Percentiles rank a stretch among this genome's conserved stretches.
phyloP scores from a whole-genome alignment of 2,113 vertebrate genomes.

The Otus sunia region DNA sequence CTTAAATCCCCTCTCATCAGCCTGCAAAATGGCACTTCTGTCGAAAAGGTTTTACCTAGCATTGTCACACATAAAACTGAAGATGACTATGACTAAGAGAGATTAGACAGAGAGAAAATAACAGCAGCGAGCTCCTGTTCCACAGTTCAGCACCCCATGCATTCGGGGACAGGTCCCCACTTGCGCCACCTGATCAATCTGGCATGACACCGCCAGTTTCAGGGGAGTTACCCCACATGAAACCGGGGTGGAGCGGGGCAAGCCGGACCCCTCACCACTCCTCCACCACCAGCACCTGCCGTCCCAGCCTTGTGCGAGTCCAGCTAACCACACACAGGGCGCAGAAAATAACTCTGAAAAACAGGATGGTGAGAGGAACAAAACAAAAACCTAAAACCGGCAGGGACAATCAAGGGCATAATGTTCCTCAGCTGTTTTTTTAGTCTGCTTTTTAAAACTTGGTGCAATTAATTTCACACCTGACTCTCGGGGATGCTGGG shows the following conservation, averaged over 20 bases:
- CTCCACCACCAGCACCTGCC: not conserved
- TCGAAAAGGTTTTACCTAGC: slow-evolving; percentile 27
- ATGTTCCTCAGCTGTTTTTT: not conserved
- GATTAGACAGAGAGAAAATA: not conserved
- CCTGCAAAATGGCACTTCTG: slow-evolving; percentile 34
- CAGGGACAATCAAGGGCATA: not conserved
- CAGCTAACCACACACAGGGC: not conserved
- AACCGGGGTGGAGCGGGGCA: accelerated
- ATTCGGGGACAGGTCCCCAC: not conserved
- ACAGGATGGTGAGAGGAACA: not conserved
- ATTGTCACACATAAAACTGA: not conserved
- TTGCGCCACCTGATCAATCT: accelerated
- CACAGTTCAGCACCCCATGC: accelerated
- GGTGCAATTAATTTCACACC: not conserved
- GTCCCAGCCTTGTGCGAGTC: not conserved
- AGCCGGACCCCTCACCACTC: not conserved
- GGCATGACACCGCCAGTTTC: not conserved
- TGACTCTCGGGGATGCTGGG: not conserved
- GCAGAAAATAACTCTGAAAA: not conserved
- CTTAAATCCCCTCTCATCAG: slow-evolving; percentile 40
- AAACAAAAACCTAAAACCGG: not conserved
- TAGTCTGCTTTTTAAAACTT: not conserved
- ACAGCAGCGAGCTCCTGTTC: not conserved
- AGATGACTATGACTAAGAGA: slow-evolving; percentile 16
- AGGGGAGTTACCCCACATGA: not conserved